These are phyloP conservation scores for Myotis vivesi DNA, from an alignment of 2,797 vertebrate species.

Conservation along the genomic window DNA sequence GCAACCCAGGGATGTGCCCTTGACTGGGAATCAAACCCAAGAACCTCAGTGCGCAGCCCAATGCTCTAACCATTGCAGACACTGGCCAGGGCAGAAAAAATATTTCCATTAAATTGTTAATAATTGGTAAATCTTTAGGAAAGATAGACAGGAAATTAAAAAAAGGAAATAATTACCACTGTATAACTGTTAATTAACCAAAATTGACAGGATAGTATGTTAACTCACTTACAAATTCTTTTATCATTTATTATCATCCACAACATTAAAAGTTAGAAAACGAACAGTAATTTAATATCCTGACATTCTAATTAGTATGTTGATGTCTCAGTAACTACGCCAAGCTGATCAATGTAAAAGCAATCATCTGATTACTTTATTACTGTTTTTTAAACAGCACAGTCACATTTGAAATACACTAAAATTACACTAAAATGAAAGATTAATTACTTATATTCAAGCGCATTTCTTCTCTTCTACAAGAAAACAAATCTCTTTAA, in stretches of 20 bases:
- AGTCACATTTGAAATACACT: slow-evolving; percentile 20
- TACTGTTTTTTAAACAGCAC: neutral
- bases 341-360: slow-evolving; percentile 57
- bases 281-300: slow-evolving; percentile 56
- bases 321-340: slow-evolving; percentile 51
- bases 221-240: slow-evolving; percentile 33
- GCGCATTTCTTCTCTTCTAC: neutral
- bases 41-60: too few relatives aligned
- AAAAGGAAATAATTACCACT: slow-evolving; percentile 11
- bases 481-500: neutral
- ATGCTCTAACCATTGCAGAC: too few relatives aligned
- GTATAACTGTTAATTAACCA: slow-evolving; percentile 35
- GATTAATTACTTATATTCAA: slow-evolving; percentile 15
- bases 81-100: neutral
- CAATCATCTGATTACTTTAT: slow-evolving; percentile 51
- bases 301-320: slow-evolving; percentile 55
- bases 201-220: slow-evolving; percentile 6
- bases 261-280: slow-evolving; percentile 62
- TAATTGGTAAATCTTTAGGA: slow-evolving; percentile 41
- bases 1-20: too few relatives aligned
- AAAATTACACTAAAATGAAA: slow-evolving; percentile 31
- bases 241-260: slow-evolving; percentile 48
- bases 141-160: neutral
- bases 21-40: too few relatives aligned
- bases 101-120: neutral